phyloP scores from a whole-genome alignment of 2,888 invertebrate species.

The Macroteleia sp. region DNA sequence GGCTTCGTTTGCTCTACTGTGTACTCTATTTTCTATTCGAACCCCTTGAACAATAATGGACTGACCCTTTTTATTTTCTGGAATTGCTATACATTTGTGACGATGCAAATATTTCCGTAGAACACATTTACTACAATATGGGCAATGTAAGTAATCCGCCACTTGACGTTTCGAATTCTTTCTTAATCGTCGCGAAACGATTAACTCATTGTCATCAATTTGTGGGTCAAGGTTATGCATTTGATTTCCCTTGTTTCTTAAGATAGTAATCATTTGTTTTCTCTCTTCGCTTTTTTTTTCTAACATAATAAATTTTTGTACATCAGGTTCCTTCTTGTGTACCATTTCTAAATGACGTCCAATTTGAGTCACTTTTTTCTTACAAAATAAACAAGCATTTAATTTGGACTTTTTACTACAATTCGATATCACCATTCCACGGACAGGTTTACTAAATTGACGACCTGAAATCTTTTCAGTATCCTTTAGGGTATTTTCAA shows the following conservation, averaged over 20 bases:
- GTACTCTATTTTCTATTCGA: constrained; percentile 1
- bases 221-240: background rate
- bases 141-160: constrained; percentile 7
- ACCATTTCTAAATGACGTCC: background rate
- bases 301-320: background rate
- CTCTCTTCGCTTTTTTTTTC: background rate
- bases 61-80: background rate
- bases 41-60: constrained; percentile 1
- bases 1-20: background rate
- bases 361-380: background rate
- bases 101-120: background rate
- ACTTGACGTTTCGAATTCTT: background rate
- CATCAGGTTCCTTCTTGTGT: background rate
- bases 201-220: background rate
- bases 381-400: constrained; percentile 10
- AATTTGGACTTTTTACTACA: no score
- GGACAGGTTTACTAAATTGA: no score
- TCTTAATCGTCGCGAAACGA: background rate
- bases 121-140: background rate
- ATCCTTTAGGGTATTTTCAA: no score
- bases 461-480: no score
- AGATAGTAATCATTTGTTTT: background rate
- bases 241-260: constrained; percentile 4
- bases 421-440: no score
- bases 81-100: constrained; percentile 1